Conservation (phyloP, 2,113 vertebrate species). For the Misgurnus mizolepis region DNA sequence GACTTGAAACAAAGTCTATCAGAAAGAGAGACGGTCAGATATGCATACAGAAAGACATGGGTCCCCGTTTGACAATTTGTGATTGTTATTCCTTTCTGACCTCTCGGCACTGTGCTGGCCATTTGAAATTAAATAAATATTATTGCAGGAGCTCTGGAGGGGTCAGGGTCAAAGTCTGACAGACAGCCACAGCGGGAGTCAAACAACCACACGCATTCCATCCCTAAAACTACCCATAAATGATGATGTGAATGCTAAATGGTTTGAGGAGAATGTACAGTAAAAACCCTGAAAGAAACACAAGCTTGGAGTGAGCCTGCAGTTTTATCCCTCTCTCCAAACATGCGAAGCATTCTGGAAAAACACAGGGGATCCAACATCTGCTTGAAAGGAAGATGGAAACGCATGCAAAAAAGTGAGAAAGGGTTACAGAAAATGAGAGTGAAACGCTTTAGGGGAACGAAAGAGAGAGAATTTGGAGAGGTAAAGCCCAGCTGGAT, state of each 20-base stretch:
- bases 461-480: background rate
- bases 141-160: slow-evolving; percentile 37
- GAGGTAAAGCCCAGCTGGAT: slow-evolving; percentile 36
- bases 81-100: slow-evolving; percentile 47
- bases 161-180: slow-evolving; percentile 53
- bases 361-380: background rate
- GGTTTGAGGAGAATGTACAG: background rate
- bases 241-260: slow-evolving; percentile 32
- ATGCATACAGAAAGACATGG: slow-evolving; percentile 5
- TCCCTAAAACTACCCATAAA: slow-evolving; percentile 32
- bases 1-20: background rate
- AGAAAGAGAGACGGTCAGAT: background rate
- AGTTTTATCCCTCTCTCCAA: background rate
- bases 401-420: background rate
- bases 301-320: background rate
- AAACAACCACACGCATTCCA: slow-evolving; percentile 41
- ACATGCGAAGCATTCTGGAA: slow-evolving; percentile 25
- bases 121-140: slow-evolving; percentile 58
- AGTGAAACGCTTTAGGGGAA: background rate
- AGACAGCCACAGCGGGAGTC: slow-evolving; percentile 36
- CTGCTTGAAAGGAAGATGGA: slow-evolving; percentile 11
- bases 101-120: slow-evolving; percentile 10
- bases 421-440: background rate
- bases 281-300: background rate
- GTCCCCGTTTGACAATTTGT: slow-evolving; percentile 22